Evolutionary conservation across 2,888 invertebrate species (phyloP).

Genomic region (Trissolcus japonicus): DNA sequence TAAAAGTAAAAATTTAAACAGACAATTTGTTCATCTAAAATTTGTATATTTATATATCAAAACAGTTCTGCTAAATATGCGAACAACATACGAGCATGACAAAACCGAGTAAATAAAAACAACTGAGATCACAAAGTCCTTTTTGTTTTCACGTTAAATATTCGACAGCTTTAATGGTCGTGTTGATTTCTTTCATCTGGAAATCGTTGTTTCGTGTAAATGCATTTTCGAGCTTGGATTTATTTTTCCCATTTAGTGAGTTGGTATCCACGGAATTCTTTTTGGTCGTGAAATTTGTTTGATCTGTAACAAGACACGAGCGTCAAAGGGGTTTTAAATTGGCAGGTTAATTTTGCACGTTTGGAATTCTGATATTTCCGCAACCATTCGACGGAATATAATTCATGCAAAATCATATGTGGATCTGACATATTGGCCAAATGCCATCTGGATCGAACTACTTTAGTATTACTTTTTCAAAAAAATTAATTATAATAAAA

Average conservation of each 20-base stretch:
- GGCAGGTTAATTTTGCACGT: not conserved
- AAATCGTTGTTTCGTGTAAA: slow-evolving; percentile 12
- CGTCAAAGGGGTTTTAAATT: slow-evolving; percentile 4
- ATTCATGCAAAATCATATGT: no score
- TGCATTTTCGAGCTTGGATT: not conserved
- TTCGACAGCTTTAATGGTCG: slow-evolving; percentile 19
- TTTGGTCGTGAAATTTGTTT: slow-evolving; percentile 15
- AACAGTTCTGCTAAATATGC: no score
- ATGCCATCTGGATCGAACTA: no score
- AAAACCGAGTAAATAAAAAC: not conserved
- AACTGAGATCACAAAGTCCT: not conserved
- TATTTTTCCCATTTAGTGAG: slow-evolving; percentile 8
- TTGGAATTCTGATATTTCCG: no score
- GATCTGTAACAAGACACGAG: slow-evolving; percentile 20
- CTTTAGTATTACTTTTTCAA: no score
- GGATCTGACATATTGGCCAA: no score
- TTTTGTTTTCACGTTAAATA: slow-evolving; percentile 11
- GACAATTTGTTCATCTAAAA: no score
- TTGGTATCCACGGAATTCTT: slow-evolving; percentile 1
- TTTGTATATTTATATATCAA: no score
- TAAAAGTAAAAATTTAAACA: no score
- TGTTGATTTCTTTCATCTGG: slow-evolving; percentile 14
- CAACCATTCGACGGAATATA: no score
- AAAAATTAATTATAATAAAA: no score
- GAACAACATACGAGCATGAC: not conserved